Evolutionary conservation across 2,888 invertebrate species (phyloP).

Genomic region (Eupithecia pulchellata): DNA sequence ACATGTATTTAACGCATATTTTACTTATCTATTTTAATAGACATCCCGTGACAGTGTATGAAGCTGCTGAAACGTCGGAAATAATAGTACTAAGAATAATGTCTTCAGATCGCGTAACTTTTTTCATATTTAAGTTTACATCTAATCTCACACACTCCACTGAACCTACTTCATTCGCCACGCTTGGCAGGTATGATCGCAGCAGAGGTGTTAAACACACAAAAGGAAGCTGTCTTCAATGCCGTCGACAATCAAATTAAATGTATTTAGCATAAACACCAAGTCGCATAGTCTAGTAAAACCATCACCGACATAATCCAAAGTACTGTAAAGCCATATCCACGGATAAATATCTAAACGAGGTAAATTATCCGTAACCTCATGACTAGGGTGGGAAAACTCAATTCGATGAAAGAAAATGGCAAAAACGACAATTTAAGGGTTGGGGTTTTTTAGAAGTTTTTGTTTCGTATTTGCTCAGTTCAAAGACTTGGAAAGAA

Average conservation of each 20-base stretch:
- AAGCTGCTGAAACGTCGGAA: no score
- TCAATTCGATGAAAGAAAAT: constrained; percentile 33
- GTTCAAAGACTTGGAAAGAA: not conserved
- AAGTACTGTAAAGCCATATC: constrained; percentile 16
- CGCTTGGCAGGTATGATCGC: no score
- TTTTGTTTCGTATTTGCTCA: constrained; percentile 9
- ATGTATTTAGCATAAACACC: not conserved
- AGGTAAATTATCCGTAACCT: constrained; percentile 55
- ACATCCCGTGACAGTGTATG: no score
- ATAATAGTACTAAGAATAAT: no score
- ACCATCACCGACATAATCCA: constrained; percentile 13
- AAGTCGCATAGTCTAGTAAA: constrained; percentile 1
- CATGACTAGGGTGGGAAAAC: constrained; percentile 41
- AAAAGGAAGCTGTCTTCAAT: not conserved
- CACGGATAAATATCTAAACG: constrained; percentile 40
- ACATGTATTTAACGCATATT: no score
- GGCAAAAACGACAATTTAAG: constrained; percentile 11
- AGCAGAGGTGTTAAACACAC: no score
- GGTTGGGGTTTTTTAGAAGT: constrained; percentile 22
- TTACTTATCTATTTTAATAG: no score
- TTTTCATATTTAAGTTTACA: no score
- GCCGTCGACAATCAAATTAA: no score
- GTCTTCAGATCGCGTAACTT: no score
- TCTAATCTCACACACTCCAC: no score
- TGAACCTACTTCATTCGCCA: no score